These are phyloP conservation scores for Agrypnia vestita DNA, from an alignment of 1,140 invertebrate species.

Conservation along the genomic window DNA sequence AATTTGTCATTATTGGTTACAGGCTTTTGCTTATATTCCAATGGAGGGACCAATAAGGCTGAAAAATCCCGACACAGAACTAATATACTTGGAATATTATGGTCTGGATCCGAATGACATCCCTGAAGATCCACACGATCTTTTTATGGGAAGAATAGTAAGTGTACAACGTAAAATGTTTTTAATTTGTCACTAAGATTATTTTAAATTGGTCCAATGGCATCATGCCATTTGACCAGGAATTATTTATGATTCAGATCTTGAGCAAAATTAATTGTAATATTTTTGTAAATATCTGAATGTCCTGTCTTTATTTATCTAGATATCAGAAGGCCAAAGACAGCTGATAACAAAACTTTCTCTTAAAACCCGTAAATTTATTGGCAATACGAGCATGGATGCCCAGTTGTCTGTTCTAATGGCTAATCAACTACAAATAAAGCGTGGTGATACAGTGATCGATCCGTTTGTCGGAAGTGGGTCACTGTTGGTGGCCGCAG, in stretches of 20 bases:
- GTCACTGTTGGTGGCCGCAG: slow-evolving; percentile 92
- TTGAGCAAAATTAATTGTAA: no score
- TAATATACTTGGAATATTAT: slow-evolving; percentile 92
- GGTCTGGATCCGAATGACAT: slow-evolving; percentile 83
- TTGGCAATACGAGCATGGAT: slow-evolving; percentile 98
- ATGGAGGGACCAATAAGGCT: slow-evolving; percentile 87
- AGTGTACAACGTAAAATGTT: no score
- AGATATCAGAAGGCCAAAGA: slow-evolving; percentile 88
- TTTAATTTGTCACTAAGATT: no score
- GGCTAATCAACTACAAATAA: slow-evolving; percentile 92
- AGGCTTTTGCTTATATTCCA: slow-evolving; percentile 87
- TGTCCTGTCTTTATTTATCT: background rate
- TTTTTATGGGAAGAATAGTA: slow-evolving; percentile 92
- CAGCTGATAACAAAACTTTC: slow-evolving; percentile 86
- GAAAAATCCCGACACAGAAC: slow-evolving; percentile 85
- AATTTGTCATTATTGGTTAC: slow-evolving; percentile 57
- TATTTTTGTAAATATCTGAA: no score
- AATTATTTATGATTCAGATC: background rate
- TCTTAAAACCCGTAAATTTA: slow-evolving; percentile 92
- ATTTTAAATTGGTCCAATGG: no score
- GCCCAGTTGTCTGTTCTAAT: slow-evolving; percentile 92
- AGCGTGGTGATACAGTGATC: slow-evolving; percentile 82
- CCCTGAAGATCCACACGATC: slow-evolving; percentile 80
- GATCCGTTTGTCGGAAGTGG: slow-evolving; percentile 98
- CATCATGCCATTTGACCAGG: no score